A percentile compares a stretch with the other conserved stretches of the same genome.
Evolutionary conservation across 2,797 vertebrate genomes (phyloP).

Genomic region (Rhyacichthys aspro): DNA sequence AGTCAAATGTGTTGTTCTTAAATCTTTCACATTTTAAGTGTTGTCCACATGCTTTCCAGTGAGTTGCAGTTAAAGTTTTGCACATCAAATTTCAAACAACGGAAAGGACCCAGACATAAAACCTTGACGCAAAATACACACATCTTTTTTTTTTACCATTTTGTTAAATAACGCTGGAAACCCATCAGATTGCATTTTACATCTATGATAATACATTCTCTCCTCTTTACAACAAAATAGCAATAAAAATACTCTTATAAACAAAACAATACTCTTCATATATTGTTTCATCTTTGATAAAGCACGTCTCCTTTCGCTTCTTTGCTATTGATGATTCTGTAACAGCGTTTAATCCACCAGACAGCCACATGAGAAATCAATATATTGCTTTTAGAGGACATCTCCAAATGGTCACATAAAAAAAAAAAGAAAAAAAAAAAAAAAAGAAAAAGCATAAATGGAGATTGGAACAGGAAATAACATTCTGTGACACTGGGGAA

Average conservation of each 20-base stretch:
- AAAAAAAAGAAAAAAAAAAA: conserved; percentile 16
- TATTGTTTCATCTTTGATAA: conserved; percentile 42
- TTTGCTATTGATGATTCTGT: conserved; percentile 45
- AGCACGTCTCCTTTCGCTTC: conserved; percentile 39
- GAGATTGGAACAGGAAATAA: conserved; percentile 60
- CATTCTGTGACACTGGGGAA: conserved; percentile 71
- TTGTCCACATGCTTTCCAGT: neutral
- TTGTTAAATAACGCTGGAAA: conserved; percentile 48
- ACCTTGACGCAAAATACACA: conserved; percentile 12
- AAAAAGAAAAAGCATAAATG: conserved; percentile 42
- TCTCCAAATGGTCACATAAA: conserved; percentile 60
- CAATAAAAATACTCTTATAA: conserved; percentile 73
- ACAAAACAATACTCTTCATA: conserved; percentile 52
- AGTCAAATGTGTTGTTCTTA: neutral
- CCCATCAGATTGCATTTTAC: conserved; percentile 45
- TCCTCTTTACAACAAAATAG: conserved; percentile 73
- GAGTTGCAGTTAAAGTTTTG: neutral
- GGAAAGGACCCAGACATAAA: conserved; percentile 33
- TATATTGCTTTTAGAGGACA: conserved; percentile 78
- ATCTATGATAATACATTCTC: conserved; percentile 69
- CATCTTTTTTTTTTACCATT: conserved; percentile 27
- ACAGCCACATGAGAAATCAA: conserved; percentile 67
- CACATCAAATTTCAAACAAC: conserved; percentile 10
- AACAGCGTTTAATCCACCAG: conserved; percentile 55
- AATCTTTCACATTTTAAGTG: neutral